Evolutionary conservation across 2,888 invertebrate genomes (phyloP), one percentile per base, ranked within the genome.

Genomic region (Dascillus cervinus): DNA sequence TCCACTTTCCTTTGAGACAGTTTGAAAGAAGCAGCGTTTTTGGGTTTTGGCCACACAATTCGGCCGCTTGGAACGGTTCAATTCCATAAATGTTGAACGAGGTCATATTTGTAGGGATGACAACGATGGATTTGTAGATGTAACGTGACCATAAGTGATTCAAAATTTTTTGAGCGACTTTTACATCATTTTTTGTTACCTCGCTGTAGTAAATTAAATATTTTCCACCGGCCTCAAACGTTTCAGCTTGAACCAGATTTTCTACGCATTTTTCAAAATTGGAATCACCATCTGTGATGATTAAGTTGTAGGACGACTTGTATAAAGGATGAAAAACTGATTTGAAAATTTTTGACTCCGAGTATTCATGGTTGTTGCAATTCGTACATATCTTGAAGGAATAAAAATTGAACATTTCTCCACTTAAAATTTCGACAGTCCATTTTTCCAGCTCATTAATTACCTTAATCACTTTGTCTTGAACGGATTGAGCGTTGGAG

Each of bases 31-130:
- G 10, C 3, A 31, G 11, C 11, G 42, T 14, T 11, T 28, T 14
- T 8, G 42, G 33, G 22, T 29, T 25, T 26, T 20, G 22, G 4
- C 41, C 39, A 25, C 43, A 46, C n/a, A 26, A 20, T 24, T 34
- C 11, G 1, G 35, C 24, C 3, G 12, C 13, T 10, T 22, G 21
- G 14, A 22, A 39, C 2, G 37, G 37, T n/a, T 37, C 27, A 11
- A 44, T 32, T 22, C 40, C 36, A 15, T 43, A 48, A 28, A 48
- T 37, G 11, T 39, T 20, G n/a, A 34, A 26, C 11, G 24, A 35
- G 11, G 13, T 31, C 17, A 37, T 25, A 25, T 39, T 33, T 24
- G 27, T 25, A 3, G 43, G 34, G 6, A 37, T 32, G 3, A 44
- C n/a, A 4, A 44, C 34, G n/a, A 39, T 26, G 4, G 37, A 15